phyloP scores from a whole-genome alignment of 2,888 invertebrate species.

The Morinoia aosen region DNA sequence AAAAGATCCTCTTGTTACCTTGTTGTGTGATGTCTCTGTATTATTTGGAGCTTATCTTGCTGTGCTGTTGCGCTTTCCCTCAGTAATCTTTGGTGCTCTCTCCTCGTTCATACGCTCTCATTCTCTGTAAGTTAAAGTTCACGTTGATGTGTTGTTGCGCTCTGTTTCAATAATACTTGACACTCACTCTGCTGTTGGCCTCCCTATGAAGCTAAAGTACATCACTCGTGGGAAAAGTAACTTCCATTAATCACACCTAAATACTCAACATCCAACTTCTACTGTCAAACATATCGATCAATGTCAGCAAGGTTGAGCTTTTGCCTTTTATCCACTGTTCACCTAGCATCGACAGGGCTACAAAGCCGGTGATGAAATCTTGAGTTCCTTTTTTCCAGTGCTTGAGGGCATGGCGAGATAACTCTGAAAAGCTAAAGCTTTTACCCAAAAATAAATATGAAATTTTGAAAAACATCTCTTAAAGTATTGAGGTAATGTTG shows the following conservation, averaged over 20 bases:
- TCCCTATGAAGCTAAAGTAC: neutral
- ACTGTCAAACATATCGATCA: neutral
- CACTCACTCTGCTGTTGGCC: too few species aligned
- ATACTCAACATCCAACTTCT: neutral
- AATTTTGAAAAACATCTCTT: neutral
- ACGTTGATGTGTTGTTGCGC: neutral
- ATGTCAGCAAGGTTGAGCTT: neutral
- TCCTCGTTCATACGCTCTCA: too few species aligned
- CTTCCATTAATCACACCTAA: neutral
- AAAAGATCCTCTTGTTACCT: neutral
- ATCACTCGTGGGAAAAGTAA: neutral
- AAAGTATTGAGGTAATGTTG: neutral
- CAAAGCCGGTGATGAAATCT: neutral
- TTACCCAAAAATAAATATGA: neutral
- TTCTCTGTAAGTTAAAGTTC: too few species aligned
- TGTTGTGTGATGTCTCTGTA: neutral
- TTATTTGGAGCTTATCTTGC: neutral
- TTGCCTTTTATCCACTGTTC: neutral
- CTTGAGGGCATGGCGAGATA: neutral
- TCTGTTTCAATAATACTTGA: neutral
- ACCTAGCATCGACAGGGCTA: neutral
- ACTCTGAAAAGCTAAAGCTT: neutral
- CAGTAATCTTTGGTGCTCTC: neutral
- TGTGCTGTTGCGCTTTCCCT: neutral
- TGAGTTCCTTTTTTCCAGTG: neutral